phyloP scores from a whole-genome alignment of 2,797 vertebrate species.

The Macropodus opercularis region DNA sequence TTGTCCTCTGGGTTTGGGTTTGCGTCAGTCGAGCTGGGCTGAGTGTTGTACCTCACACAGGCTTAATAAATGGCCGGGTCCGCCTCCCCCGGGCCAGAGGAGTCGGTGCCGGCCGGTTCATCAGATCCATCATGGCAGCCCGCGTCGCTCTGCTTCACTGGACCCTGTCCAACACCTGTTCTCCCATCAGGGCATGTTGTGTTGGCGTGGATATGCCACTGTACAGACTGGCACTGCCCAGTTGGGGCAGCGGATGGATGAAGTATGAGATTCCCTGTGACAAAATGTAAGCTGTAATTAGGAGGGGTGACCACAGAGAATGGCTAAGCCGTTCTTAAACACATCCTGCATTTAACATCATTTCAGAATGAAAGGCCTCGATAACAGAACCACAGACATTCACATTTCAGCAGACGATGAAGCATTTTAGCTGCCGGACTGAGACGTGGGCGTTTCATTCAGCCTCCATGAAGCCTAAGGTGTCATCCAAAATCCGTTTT shows the following conservation, averaged over 20 bases:
- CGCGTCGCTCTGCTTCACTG: slow-evolving; percentile 77
- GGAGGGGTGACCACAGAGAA: slow-evolving; percentile 46
- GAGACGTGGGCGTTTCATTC: slow-evolving; percentile 5
- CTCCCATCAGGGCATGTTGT: slow-evolving; percentile 82
- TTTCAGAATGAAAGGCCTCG: not conserved
- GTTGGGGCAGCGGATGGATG: slow-evolving; percentile 84
- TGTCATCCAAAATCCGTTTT: not conserved
- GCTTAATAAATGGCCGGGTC: slow-evolving; percentile 81
- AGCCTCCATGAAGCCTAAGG: too few species aligned
- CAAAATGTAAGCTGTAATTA: slow-evolving; percentile 66
- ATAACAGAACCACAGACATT: not conserved
- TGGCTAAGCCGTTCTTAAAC: slow-evolving; percentile 26
- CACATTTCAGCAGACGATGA: slow-evolving; percentile 16
- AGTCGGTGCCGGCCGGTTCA: slow-evolving; percentile 72
- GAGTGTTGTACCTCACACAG: slow-evolving; percentile 51
- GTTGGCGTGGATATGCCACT: slow-evolving; percentile 73
- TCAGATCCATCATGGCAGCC: slow-evolving; percentile 80
- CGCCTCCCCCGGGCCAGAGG: slow-evolving; percentile 76
- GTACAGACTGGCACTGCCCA: slow-evolving; percentile 78
- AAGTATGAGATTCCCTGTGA: slow-evolving; percentile 68
- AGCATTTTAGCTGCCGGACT: slow-evolving; percentile 10
- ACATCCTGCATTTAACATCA: slow-evolving; percentile 1
- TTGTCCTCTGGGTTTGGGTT: slow-evolving; percentile 52
- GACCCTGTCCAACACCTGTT: slow-evolving; percentile 85
- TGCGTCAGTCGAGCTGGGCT: slow-evolving; percentile 54